These are phyloP conservation scores for Sesamia nonagrioides DNA, from an alignment of 1,140 invertebrate species.

Conservation along the genomic window DNA sequence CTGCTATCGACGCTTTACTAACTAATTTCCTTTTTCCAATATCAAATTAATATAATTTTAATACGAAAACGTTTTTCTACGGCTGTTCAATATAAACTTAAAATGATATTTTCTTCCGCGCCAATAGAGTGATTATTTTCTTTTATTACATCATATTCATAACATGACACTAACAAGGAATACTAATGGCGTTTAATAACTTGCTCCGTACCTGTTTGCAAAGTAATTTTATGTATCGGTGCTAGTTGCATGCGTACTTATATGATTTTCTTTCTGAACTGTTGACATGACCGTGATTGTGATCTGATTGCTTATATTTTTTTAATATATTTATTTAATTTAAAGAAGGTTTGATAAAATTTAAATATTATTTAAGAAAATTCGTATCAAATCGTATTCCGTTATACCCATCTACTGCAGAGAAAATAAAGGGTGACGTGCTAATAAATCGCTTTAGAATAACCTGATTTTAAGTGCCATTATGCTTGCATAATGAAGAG, in stretches of 20 bases:
- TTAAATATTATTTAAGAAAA: not conserved
- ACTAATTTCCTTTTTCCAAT: not conserved
- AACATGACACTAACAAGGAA: conserved; percentile 29
- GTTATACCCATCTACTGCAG: not conserved
- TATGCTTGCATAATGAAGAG: conserved; percentile 19
- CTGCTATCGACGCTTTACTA: not conserved
- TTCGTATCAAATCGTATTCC: not conserved
- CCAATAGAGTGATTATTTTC: conserved; percentile 18
- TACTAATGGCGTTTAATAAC: conserved; percentile 32
- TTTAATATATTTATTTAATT: not conserved
- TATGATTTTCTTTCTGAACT: not conserved
- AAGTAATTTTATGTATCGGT: conserved; percentile 1
- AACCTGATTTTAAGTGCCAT: conserved; percentile 20
- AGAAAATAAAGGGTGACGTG: not conserved
- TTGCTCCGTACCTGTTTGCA: conserved; percentile 3
- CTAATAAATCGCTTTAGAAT: conserved; percentile 5
- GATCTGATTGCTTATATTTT: not conserved
- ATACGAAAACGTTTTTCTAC: not conserved
- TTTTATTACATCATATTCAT: conserved; percentile 36
- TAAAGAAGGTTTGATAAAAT: not conserved
- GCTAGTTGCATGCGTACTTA: not conserved
- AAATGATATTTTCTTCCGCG: not conserved
- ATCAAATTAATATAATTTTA: not conserved
- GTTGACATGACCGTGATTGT: conserved; percentile 5
- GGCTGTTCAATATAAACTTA: not conserved